Conservation (phyloP, 1,140 invertebrate genomes). For the Acyrthosiphon pisum region DNA sequence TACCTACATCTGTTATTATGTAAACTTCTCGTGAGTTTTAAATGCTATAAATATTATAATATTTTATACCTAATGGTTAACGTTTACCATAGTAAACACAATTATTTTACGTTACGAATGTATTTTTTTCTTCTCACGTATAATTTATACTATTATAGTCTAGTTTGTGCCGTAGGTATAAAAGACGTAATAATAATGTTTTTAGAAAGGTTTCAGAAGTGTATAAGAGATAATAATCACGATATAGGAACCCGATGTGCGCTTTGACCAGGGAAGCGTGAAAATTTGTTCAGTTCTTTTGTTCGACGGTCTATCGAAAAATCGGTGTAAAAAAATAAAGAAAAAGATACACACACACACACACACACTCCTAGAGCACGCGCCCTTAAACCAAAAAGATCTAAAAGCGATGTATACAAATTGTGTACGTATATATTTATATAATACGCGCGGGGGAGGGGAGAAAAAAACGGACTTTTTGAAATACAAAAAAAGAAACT, state of each 20-base stretch:
- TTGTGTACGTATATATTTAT: constrained; percentile 24
- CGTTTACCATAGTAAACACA: not conserved
- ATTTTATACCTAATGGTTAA: not conserved
- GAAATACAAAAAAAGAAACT: constrained; percentile 21
- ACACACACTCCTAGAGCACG: not conserved
- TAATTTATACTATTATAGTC: not conserved
- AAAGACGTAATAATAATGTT: not conserved
- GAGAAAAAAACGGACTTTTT: constrained; percentile 19
- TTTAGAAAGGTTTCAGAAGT: constrained; percentile 15
- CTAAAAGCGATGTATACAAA: constrained; percentile 35
- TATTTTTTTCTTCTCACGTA: not conserved
- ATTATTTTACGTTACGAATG: not conserved
- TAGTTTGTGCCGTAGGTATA: not conserved
- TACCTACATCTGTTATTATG: not conserved
- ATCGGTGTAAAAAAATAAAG: constrained; percentile 4
- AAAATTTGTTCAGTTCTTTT: constrained; percentile 21
- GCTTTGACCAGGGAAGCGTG: constrained; percentile 39
- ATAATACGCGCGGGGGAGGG: not conserved
- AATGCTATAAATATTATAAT: not conserved
- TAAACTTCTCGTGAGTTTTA: not conserved
- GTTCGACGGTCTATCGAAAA: constrained; percentile 18
- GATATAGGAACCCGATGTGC: not conserved
- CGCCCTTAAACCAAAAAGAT: constrained; percentile 36
- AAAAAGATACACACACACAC: not conserved
- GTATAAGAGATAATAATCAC: constrained; percentile 27